Base-by-base conservation (phyloP, 1,140 invertebrate genomes). In the Pseudomyrmex gracilis region DNA sequence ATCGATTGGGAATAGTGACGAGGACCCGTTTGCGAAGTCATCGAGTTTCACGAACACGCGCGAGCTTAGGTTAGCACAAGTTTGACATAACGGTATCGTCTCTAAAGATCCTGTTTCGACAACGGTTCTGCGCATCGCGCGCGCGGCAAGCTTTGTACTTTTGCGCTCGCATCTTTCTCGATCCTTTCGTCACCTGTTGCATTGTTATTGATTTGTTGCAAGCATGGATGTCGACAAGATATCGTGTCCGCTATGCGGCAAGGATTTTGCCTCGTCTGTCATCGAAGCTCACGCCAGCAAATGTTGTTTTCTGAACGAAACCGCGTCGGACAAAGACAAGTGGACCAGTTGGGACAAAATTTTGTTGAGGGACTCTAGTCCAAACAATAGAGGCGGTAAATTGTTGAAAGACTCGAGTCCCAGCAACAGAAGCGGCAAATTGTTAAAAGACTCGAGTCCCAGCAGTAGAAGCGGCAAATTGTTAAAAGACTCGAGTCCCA, bases 241-340 rank as follows among this genome's bases (percentile, higher is more conserved):
- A 9, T 86, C 89, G 34, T 96, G 96, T 91, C 96, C 96, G 4
- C 92, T 96, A 73, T 96, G 96, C 89, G 91, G 88, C 24, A 95
- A 95, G 88, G 84, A 90, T 63, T 95, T 95, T 90, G 70, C 93
- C 17, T 58, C 90, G 34, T 82, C 92, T 78, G 73, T 94, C 61
- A 96, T 97, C 73, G 96, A 97, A 91, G 92, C 93, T 88, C 97
- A 97, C 91, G 96, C 95, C 8, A 95, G 96, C 86, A 96, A 95
- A 90, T 97, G 96, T 90, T 93, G 97, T 73, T 97, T 97, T 94
- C 91, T 97, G 34, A 96, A 96, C 90, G 95, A 95, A 57, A 90
- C 93, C 9, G 87, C 91, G 4, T 91, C 83, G 45, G 70, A 60
- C 2, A 73, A 85, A 82, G 34, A 34, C 34, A 34, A 34, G 3